These are phyloP conservation scores for Pyrrhosoma nymphula DNA, from an alignment of 2,888 invertebrate genomes.

Conservation along the genomic window DNA sequence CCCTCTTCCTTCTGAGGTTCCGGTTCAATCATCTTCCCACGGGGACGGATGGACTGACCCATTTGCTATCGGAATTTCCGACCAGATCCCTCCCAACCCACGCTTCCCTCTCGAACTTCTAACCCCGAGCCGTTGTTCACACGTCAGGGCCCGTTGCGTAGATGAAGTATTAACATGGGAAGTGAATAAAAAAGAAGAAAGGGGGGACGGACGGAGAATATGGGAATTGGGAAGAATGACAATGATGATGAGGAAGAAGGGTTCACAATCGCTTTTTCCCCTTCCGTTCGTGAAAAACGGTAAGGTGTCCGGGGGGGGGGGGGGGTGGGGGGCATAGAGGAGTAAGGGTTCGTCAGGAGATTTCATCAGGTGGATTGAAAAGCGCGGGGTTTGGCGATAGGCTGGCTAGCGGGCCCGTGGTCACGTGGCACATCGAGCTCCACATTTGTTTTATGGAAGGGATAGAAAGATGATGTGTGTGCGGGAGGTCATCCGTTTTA, in stretches of 20 bases:
- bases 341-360: neutral
- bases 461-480: neutral
- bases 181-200: slow-evolving; percentile 5
- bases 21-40: neutral
- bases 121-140: slow-evolving; percentile 9
- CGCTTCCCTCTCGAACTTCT: neutral
- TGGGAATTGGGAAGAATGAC: neutral
- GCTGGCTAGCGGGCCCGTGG: neutral
- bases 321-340: too few relatives aligned
- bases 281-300: neutral
- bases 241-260: neutral
- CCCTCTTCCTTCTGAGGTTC: neutral
- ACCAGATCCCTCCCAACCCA: neutral
- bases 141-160: slow-evolving; percentile 24
- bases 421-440: neutral
- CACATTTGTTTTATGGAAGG: neutral
- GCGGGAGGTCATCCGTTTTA: neutral
- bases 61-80: slow-evolving; percentile 50
- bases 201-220: neutral
- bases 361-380: slow-evolving; percentile 14
- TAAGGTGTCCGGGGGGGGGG: neutral
- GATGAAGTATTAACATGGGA: slow-evolving; percentile 22
- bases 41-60: slow-evolving; percentile 6
- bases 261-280: neutral
- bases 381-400: neutral